Evolutionary conservation across 2,797 vertebrate genomes (phyloP).

Genomic region (Cottoperca gobio): DNA sequence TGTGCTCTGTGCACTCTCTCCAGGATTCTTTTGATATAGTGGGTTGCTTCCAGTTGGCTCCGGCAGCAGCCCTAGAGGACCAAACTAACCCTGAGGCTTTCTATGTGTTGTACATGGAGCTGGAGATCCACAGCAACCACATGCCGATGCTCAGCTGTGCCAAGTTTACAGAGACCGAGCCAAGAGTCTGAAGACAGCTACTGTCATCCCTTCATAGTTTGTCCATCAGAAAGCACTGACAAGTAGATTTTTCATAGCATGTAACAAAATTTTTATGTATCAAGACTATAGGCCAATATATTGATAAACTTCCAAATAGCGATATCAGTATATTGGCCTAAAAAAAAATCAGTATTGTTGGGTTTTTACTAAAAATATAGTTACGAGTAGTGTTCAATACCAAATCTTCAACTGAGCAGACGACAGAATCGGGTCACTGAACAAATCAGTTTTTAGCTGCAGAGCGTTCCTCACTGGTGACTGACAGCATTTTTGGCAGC

Average conservation of each 20-base stretch:
- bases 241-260: background rate
- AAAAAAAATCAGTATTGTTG: background rate
- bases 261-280: background rate
- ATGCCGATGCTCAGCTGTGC: constrained; percentile 81
- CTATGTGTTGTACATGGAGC: constrained; percentile 87
- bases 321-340: background rate
- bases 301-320: background rate
- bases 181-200: constrained; percentile 75
- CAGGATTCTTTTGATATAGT: constrained; percentile 94
- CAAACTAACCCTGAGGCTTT: constrained; percentile 73
- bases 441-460: background rate
- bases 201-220: background rate
- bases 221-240: background rate
- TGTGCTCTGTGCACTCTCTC: constrained; percentile 20
- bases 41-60: constrained; percentile 93
- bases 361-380: background rate
- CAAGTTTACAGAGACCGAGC: constrained; percentile 81
- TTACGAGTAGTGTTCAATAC: background rate
- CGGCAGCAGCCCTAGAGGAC: constrained; percentile 91
- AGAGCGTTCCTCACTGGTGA: background rate
- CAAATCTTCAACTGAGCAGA: background rate
- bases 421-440: background rate
- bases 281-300: background rate
- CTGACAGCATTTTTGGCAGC: background rate
- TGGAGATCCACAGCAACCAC: constrained; percentile 86